These are phyloP conservation scores for Cecidostiba fungosa DNA, from an alignment of 2,888 invertebrate species.

Conservation along the genomic window DNA sequence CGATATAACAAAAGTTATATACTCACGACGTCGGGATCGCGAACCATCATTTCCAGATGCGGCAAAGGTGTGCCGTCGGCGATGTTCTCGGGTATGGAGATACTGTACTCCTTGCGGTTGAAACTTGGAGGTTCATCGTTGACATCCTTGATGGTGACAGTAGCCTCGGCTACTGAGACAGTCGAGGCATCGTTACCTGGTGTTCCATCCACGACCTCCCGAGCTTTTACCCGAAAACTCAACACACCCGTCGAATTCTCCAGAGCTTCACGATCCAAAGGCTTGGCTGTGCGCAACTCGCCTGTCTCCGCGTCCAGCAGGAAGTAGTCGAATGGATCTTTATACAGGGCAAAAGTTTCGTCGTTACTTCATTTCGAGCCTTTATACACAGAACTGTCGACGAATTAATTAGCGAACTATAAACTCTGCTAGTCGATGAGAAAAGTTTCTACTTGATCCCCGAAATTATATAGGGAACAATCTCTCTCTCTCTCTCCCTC, in stretches of 20 bases:
- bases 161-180: constrained; percentile 87
- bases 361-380: neutral
- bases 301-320: constrained; percentile 89
- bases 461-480: neutral
- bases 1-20: constrained; percentile 34
- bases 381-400: neutral
- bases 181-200: constrained; percentile 87
- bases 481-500: neutral
- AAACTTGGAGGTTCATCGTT: constrained; percentile 94
- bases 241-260: constrained; percentile 90
- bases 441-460: neutral
- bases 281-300: constrained; percentile 90
- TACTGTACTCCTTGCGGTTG: constrained; percentile 90
- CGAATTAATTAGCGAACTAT: constrained; percentile 27
- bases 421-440: neutral
- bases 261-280: constrained; percentile 91
- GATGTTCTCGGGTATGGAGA: constrained; percentile 91
- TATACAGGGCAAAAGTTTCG: neutral
- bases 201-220: constrained; percentile 88
- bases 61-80: constrained; percentile 91
- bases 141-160: constrained; percentile 92
- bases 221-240: constrained; percentile 89
- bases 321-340: constrained; percentile 95
- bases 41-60: constrained; percentile 91
- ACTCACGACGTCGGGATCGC: constrained; percentile 92